These are phyloP conservation scores for Drosophila busckii DNA, from an alignment of 1,140 invertebrate species.

Conservation along the genomic window DNA sequence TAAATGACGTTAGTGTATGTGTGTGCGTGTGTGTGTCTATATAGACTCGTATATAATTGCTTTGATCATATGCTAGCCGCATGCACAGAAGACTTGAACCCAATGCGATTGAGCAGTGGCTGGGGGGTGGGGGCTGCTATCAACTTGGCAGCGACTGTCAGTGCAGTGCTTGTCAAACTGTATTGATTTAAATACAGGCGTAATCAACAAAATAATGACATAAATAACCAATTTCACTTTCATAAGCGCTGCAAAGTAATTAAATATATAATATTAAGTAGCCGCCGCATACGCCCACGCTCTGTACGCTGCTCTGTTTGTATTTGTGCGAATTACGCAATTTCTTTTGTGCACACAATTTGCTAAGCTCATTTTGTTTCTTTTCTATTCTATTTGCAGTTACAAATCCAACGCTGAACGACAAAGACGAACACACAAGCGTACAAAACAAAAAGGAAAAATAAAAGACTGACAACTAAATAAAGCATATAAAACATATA, in stretches of 20 bases:
- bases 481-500: slow-evolving; percentile 46
- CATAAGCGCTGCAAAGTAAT: not conserved
- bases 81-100: slow-evolving; percentile 38
- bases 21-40: slow-evolving; percentile 14
- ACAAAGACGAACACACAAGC: slow-evolving; percentile 20
- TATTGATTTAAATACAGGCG: slow-evolving; percentile 9
- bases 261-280: slow-evolving; percentile 53
- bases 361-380: slow-evolving; percentile 38
- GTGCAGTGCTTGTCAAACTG: slow-evolving; percentile 42
- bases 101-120: not conserved
- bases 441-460: slow-evolving; percentile 48
- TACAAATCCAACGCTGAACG: slow-evolving; percentile 39
- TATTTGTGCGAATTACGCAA: slow-evolving; percentile 10
- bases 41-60: slow-evolving; percentile 58
- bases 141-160: slow-evolving; percentile 53
- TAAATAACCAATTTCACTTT: slow-evolving; percentile 36
- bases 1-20: slow-evolving; percentile 41
- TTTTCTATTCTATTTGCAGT: slow-evolving; percentile 3
- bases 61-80: slow-evolving; percentile 64
- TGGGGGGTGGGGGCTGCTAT: slow-evolving; percentile 23
- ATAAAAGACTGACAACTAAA: slow-evolving; percentile 67
- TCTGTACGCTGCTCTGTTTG: not conserved
- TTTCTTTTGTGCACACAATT: slow-evolving; percentile 37
- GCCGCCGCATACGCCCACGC: slow-evolving; percentile 38
- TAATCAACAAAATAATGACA: slow-evolving; percentile 1